Base-by-base conservation (phyloP, 1,140 invertebrate genomes). In the Danaus plexippus region DNA sequence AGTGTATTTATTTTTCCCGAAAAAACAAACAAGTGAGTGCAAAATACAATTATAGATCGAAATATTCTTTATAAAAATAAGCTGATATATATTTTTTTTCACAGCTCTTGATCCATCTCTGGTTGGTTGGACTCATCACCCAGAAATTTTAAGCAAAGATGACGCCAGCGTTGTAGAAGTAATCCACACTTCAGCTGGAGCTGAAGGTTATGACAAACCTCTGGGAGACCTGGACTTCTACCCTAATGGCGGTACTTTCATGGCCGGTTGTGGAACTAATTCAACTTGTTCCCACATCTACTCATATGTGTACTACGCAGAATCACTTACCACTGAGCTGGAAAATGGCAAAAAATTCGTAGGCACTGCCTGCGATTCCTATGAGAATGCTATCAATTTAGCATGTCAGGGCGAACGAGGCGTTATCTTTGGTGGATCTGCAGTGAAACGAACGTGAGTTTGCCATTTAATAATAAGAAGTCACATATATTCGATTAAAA, bases 151-250 rank as follows among this genome's bases (percentile, higher is more conserved):
- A 0, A 91, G 89, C 51, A 60, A 75, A 12, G 76, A 72, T 41
- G 92, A 93, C 66, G 93, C 90, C 1, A 55, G 72, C 7, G 88
- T 91, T 59, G 92, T 94, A 0, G 91, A 94, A 76, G 89, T 92
- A 0, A 88, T 95, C 46, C 93, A 95, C 67, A 92, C 93, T 0
- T 91, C 92, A 57, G 89, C 86, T 43, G 90, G 89, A 15, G 45
- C 74, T 42, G 77, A 90, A 18, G 92, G 90, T 22, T 85, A 90
- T 63, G 80, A 81, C 51, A 73, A 75, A 1, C 87, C 89, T 0
- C 64, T 92, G 43, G 92, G 92, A n/a, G 81, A 91, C 66, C 81
- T 89, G n/a, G 92, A 94, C 70, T 94, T 93, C 70, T 93, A 90
- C 71, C 87, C 91, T 9, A 93, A 93, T 64, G 92, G 91, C 41